Evolutionary conservation across 2,113 vertebrate genomes (phyloP).

Genomic region (Saimiri boliviensis): DNA sequence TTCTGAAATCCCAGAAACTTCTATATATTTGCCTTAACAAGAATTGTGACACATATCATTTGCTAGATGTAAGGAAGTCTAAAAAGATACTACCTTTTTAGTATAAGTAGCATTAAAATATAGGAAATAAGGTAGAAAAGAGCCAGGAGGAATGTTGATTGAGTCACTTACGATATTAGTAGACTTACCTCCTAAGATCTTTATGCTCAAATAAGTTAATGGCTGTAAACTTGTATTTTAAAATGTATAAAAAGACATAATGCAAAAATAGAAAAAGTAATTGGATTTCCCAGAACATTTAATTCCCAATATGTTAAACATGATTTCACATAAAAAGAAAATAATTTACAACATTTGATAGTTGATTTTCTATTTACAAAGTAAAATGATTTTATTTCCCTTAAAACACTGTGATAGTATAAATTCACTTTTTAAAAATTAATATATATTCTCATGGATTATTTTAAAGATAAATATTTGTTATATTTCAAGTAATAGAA

Average conservation of each 20-base stretch:
- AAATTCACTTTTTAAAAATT: conserved; percentile 12
- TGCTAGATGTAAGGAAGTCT: neutral
- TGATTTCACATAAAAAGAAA: neutral
- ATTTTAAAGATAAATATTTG: neutral
- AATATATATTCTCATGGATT: neutral
- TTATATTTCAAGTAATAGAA: neutral
- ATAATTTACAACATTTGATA: neutral
- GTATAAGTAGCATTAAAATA: neutral
- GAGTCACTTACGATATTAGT: neutral
- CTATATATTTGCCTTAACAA: neutral
- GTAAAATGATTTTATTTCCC: neutral
- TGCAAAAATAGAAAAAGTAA: neutral
- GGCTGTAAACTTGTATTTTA: neutral
- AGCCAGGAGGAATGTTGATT: neutral
- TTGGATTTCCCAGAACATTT: neutral
- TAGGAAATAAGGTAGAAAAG: neutral
- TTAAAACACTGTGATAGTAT: neutral
- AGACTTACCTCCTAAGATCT: neutral
- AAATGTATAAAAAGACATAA: neutral
- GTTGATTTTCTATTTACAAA: conserved; percentile 27
- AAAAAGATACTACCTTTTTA: neutral
- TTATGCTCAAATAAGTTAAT: conserved; percentile 19
- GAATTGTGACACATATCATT: neutral
- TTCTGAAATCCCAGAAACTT: neutral
- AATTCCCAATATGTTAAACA: neutral